Percentiles rank a stretch among this genome's conserved stretches.
Conservation (phyloP, 2,113 vertebrate genomes). For the Cephalopterus ornatus region DNA sequence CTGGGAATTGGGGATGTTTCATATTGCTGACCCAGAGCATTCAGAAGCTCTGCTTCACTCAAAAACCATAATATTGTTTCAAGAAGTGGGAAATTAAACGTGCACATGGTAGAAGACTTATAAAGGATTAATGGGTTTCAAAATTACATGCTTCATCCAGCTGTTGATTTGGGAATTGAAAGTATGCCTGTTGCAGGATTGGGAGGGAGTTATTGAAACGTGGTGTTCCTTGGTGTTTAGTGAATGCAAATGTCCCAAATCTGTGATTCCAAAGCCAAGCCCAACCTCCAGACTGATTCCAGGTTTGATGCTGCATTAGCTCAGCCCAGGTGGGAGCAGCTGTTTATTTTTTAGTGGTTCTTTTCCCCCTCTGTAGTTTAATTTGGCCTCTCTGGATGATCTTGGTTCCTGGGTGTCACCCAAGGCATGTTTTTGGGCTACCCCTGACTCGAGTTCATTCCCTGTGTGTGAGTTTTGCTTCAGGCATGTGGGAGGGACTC, state of each 20-base stretch:
- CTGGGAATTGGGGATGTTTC: not conserved
- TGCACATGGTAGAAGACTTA: not conserved
- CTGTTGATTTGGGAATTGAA: slow-evolving; percentile 41
- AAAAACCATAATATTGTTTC: not conserved
- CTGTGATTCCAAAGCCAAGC: not conserved
- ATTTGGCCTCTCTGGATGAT: not conserved
- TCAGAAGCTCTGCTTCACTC: slow-evolving; percentile 1
- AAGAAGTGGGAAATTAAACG: slow-evolving; percentile 4
- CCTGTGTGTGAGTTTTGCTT: not conserved
- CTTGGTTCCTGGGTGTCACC: not conserved
- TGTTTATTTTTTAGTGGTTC: too few species aligned
- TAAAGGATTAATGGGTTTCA: slow-evolving; percentile 30
- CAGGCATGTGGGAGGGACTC: not conserved
- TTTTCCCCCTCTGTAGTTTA: not conserved
- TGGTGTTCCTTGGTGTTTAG: not conserved
- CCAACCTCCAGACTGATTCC: not conserved
- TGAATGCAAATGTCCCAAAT: not conserved
- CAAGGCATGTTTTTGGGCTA: not conserved
- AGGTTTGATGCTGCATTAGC: not conserved
- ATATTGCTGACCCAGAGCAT: not conserved
- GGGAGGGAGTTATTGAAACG: not conserved
- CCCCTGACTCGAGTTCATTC: not conserved
- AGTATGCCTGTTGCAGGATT: not conserved
- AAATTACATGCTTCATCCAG: slow-evolving; percentile 9
- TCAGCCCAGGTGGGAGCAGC: not conserved